A percentile compares a stretch with the other conserved stretches of the same genome.
Conservation (phyloP, 2,113 vertebrate genomes). For the Zapornia atra region DNA sequence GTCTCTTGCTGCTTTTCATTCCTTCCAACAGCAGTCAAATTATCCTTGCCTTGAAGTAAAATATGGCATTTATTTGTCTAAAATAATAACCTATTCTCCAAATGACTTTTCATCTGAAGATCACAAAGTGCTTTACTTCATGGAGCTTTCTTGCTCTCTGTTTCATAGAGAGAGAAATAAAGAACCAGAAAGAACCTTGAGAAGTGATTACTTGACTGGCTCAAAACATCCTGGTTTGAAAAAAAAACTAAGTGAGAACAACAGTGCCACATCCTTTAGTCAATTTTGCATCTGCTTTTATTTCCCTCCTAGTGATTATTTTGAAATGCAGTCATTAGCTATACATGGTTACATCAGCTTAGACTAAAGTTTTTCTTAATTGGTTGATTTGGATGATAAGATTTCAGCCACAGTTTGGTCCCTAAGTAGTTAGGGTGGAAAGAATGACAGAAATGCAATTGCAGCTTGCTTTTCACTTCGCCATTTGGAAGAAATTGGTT, state of each 20-base stretch:
- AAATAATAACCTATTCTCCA: background rate
- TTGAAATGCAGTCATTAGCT: background rate
- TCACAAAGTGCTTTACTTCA: background rate
- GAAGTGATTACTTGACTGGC: background rate
- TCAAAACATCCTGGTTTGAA: background rate
- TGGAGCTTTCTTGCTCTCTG: background rate
- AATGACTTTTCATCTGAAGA: background rate
- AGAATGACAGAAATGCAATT: background rate
- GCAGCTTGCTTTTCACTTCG: background rate
- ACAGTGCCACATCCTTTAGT: background rate
- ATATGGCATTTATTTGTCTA: slow-evolving; percentile 10
- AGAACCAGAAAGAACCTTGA: background rate
- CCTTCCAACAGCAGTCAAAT: background rate
- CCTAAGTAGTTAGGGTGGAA: background rate
- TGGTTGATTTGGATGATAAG: background rate
- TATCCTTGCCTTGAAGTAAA: background rate
- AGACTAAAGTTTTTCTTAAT: background rate
- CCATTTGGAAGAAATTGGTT: background rate
- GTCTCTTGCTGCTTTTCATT: background rate
- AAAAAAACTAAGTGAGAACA: background rate
- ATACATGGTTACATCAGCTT: background rate
- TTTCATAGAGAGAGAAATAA: background rate
- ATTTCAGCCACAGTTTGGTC: background rate
- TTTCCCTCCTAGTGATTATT: background rate
- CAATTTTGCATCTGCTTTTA: background rate